Evolutionary conservation across 2,888 invertebrate species (phyloP), one percentile per base, ranked within the genome.

Genomic region (Cyrtodaria siliqua): DNA sequence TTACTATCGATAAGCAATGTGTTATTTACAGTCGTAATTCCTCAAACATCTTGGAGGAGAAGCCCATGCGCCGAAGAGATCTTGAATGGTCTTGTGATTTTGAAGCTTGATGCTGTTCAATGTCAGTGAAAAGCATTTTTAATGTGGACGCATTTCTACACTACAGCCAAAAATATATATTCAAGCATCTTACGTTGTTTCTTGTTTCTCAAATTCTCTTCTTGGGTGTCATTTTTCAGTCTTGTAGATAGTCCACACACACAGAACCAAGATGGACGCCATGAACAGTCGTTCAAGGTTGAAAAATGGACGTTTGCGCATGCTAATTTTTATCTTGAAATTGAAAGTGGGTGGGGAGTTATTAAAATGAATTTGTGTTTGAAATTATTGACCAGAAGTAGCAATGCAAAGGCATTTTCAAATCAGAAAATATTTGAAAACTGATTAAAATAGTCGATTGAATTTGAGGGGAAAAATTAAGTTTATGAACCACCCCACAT

Each of bases 51-150:
- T 14, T 50, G n/a, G 47, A 52, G 33, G 16, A 9, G 64, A 44
- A 59, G 50, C 62, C 29, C 80, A 80, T 80, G 80, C 80, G 80
- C 76, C 80, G 80, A 76, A 47, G 80, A 55, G 80, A 80, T 62
- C 73, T 72, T 27, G 80, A 80, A 75, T 50, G 42, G 24, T 33
- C 42, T 44, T 42, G 62, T 59, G 61, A 47, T 40, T 40, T 55
- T 68, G 80, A 80, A 76, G 80, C 80, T 80, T 80, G 80, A 60
- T 72, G 20, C 47, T 79, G 63, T 71, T 80, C 80, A 50, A 73
- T 56, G 80, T 80, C 72, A 75, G 27, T 20, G 14, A 56, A 79
- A 79, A 62, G 79, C 79, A 79, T 74, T 61, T 44, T 40, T 49
- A 52, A 44, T 27, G 44, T n/a, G 14, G 23, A 24, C 53, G 14